phyloP scores from a whole-genome alignment of 2,888 invertebrate species.

The Stenurella melanura region DNA sequence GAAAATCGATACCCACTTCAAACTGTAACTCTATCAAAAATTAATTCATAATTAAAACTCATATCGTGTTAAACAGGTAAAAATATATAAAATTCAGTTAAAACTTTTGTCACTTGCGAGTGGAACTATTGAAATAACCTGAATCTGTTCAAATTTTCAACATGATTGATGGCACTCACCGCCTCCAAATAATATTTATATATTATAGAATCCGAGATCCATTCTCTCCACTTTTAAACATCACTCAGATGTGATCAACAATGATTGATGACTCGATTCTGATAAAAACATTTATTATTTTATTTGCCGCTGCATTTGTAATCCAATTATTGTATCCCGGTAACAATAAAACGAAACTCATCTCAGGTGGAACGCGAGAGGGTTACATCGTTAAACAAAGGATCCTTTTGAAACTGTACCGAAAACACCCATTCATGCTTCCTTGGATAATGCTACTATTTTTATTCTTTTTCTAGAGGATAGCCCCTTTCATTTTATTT shows the following conservation, averaged over 20 bases:
- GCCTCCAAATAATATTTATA: constrained; percentile 32
- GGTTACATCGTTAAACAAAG: constrained; percentile 6
- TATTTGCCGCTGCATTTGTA: constrained; percentile 17
- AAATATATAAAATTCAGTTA: constrained; percentile 3
- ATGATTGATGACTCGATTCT: constrained; percentile 30
- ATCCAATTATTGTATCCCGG: constrained; percentile 20
- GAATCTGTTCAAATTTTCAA: constrained; percentile 14
- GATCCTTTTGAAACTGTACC: background rate
- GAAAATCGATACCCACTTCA: background rate
- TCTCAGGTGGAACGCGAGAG: constrained; percentile 17
- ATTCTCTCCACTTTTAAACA: constrained; percentile 31
- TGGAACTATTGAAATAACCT: constrained; percentile 20
- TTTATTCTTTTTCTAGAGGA: constrained; percentile 8
- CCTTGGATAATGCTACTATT: constrained; percentile 12
- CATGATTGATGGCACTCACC: constrained; percentile 26
- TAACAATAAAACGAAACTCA: constrained; percentile 11
- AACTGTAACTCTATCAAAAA: background rate
- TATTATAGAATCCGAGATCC: constrained; percentile 32
- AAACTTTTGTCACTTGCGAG: constrained; percentile 8
- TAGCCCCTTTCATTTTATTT: constrained; percentile 1
- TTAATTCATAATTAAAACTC: background rate
- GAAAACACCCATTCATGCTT: constrained; percentile 18
- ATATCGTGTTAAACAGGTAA: background rate
- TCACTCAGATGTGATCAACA: constrained; percentile 30
- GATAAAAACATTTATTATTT: constrained; percentile 29